Evolutionary conservation across 2,113 vertebrate species (phyloP).

Genomic region (Addax nasomaculatus): DNA sequence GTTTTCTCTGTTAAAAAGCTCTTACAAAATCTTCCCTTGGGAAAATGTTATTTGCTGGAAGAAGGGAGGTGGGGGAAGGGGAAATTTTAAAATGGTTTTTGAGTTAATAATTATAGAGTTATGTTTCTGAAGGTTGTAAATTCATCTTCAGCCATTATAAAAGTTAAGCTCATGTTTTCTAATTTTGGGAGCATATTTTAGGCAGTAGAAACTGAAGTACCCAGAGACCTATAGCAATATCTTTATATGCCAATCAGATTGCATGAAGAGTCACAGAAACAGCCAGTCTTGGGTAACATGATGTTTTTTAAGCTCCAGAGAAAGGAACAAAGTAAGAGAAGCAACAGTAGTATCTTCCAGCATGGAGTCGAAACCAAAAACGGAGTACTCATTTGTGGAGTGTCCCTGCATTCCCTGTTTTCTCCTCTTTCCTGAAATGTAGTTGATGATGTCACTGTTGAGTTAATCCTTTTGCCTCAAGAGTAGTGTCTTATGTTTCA

Average conservation of each 20-base stretch:
- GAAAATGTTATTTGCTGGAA: not conserved
- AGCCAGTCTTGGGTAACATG: not conserved
- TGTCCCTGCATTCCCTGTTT: not conserved
- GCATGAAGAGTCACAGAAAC: not conserved
- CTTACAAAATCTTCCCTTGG: not conserved
- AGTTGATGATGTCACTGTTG: not conserved
- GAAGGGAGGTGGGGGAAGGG: not conserved
- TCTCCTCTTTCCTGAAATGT: not conserved
- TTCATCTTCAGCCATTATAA: slow-evolving; percentile 15
- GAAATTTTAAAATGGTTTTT: slow-evolving; percentile 32
- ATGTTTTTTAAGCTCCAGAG: not conserved
- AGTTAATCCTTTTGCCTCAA: not conserved
- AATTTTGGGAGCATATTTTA: slow-evolving; percentile 53
- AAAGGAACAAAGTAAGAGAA: not conserved
- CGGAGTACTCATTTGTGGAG: not conserved
- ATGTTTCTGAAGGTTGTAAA: slow-evolving; percentile 27
- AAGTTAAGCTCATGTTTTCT: slow-evolving; percentile 23
- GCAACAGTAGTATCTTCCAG: not conserved
- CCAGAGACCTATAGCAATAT: slow-evolving; percentile 3
- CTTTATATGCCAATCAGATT: slow-evolving; percentile 19
- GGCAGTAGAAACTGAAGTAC: slow-evolving; percentile 8
- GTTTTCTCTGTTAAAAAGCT: not conserved
- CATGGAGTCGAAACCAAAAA: not conserved
- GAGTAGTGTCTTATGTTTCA: not conserved
- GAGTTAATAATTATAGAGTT: slow-evolving; percentile 32